phyloP scores from a whole-genome alignment of 1,140 invertebrate genomes.

The Drosophila melanica region DNA sequence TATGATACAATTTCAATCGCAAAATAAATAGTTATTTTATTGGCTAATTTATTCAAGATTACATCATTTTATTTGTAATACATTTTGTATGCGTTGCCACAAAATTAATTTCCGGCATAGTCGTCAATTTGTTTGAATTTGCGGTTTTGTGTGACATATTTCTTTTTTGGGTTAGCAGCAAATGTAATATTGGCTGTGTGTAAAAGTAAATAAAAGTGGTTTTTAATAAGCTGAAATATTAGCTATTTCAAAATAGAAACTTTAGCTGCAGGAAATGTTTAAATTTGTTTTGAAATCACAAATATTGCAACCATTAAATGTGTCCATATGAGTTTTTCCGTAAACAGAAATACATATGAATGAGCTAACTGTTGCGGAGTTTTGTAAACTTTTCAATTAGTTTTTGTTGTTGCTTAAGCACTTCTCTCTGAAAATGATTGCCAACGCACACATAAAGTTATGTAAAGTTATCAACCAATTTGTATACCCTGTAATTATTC shows the following conservation, averaged over 20 bases:
- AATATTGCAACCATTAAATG: neutral
- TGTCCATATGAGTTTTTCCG: neutral
- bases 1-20: no score
- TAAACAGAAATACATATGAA: conserved; percentile 1
- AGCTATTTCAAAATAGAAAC: neutral
- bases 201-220: neutral
- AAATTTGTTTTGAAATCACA: neutral
- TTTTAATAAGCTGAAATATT: no score
- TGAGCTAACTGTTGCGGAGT: neutral
- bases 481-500: neutral
- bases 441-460: neutral
- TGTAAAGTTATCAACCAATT: neutral
- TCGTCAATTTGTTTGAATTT: neutral
- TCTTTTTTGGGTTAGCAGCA: neutral
- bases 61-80: neutral
- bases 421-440: neutral
- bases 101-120: conserved; percentile 3
- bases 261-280: neutral
- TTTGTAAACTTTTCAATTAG: conserved; percentile 25
- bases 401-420: neutral
- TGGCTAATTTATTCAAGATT: neutral
- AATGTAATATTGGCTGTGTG: neutral
- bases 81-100: neutral
- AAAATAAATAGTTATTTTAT: neutral
- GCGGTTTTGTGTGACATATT: neutral